Evolutionary conservation across 1,140 invertebrate species (phyloP).

Genomic region (Nymphalis io): DNA sequence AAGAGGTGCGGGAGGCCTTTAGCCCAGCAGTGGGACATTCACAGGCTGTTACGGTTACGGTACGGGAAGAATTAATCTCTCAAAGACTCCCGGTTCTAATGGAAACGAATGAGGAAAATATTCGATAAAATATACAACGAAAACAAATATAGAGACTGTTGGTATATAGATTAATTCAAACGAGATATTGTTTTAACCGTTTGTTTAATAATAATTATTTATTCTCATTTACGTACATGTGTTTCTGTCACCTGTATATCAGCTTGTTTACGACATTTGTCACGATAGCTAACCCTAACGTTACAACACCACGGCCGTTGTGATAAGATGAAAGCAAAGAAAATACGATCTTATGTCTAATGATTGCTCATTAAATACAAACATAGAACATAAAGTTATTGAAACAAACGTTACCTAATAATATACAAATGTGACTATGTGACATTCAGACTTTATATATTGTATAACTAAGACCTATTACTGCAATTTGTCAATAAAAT

Average conservation of each 20-base stretch:
- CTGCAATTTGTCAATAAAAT: no score
- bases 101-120: no score
- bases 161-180: no score
- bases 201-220: neutral
- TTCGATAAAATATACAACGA: no score
- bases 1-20: no score
- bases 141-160: no score
- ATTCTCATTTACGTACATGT: neutral
- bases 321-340: slow-evolving; percentile 8
- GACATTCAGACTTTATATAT: neutral
- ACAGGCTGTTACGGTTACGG: no score
- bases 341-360: slow-evolving; percentile 4
- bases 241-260: slow-evolving; percentile 19
- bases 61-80: no score
- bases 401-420: neutral
- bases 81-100: no score
- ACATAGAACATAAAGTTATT: neutral
- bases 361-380: slow-evolving; percentile 4
- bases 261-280: slow-evolving; percentile 9
- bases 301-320: slow-evolving; percentile 12
- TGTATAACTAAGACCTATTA: no score
- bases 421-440: neutral
- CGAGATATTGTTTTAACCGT: no score
- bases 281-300: slow-evolving; percentile 7
- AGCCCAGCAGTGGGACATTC: no score